Evolutionary conservation across 2,888 invertebrate genomes (phyloP), one percentile per base, ranked within the genome.

Genomic region (Himalopsyche tibetana): DNA sequence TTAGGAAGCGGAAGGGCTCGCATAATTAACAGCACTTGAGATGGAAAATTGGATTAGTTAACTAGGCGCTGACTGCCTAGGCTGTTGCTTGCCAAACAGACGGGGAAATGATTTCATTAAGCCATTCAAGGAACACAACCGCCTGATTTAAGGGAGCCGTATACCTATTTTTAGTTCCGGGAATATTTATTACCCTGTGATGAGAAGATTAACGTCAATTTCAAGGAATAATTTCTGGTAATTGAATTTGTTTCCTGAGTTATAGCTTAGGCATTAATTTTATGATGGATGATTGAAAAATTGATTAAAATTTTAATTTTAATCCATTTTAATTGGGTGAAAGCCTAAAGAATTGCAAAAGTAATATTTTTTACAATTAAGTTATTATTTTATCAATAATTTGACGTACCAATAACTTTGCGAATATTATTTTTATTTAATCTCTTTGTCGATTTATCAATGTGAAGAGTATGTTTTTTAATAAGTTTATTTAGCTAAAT

Each of bases 41-140:
- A 84, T 82, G 86, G 88, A 88, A 88, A 88, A 88, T 88, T 85
- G 83, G 69, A 88, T 88, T 82, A 84, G 45, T 51, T 51, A 51
- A 45, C 82, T 17, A 51, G 15, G 11, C 28, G 40, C n/a, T 82
- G 63, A 63, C 63, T 63, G 63, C 19, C 63, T 19, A 63, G 28
- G 63, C 63, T 63, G 51, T 51, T 51, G 51, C 51, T 51, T 51
- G 51, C 51, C 51, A 51, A 51, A 51, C 51, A 51, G 63, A 63
- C 28, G n/a, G 63, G 63, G 63, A 63, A 63, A 63, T 63, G 28
- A 63, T 63, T 63, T 63, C 63, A 63, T 63, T 63, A 63, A 19
- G 28, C 63, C 63, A 63, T 63, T 63, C 9, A 63, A 63, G 63
- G 19, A 63, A 11, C 28, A 63, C 63, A 63, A 63, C 63, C 8